Evolutionary conservation across 1,140 invertebrate genomes (phyloP).

Genomic region (Melanaphis sacchari): DNA sequence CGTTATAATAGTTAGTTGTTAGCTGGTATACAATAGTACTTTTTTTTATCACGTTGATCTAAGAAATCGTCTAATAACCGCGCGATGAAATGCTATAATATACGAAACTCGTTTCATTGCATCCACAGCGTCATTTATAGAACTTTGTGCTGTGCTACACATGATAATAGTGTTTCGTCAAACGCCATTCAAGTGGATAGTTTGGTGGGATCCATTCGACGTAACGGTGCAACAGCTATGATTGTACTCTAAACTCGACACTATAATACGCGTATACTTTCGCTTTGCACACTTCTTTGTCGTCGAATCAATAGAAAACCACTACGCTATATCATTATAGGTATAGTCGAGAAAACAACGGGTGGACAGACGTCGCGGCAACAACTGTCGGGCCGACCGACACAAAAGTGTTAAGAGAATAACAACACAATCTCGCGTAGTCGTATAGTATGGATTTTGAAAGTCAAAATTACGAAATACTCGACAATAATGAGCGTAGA

Average conservation of each 20-base stretch:
- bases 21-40: background rate
- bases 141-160: background rate
- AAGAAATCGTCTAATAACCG: background rate
- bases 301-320: slow-evolving; percentile 19
- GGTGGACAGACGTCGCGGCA: background rate
- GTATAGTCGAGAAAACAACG: background rate
- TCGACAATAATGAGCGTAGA: background rate
- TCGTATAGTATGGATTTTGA: background rate
- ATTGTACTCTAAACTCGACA: background rate
- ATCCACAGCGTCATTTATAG: background rate
- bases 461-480: background rate
- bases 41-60: background rate
- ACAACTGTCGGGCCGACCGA: background rate
- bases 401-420: background rate
- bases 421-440: background rate
- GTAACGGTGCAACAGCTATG: background rate
- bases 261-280: background rate
- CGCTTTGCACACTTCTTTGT: background rate
- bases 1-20: background rate
- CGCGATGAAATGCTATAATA: background rate
- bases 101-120: background rate
- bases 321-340: background rate
- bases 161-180: background rate
- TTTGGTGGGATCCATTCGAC: background rate
- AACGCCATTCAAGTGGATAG: background rate